These are phyloP conservation scores for Lepidothrix coronata DNA, from an alignment of 2,113 vertebrate genomes.

Conservation along the genomic window DNA sequence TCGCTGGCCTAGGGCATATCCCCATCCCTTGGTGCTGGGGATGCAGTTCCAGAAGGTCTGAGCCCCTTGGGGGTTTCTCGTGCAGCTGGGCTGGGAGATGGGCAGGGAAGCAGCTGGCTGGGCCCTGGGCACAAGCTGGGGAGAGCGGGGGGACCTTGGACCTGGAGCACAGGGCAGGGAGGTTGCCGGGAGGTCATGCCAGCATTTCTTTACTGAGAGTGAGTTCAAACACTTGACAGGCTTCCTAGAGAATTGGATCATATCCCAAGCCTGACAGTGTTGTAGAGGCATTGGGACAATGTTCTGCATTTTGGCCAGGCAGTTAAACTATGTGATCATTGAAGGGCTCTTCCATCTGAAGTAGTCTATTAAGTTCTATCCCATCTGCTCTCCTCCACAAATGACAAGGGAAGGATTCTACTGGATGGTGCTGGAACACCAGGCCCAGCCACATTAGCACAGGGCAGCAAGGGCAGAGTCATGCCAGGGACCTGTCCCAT, in stretches of 20 bases:
- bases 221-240: background rate
- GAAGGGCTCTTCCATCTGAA: background rate
- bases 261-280: background rate
- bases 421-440: background rate
- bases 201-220: background rate
- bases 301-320: background rate
- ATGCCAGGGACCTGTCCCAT: no score
- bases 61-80: background rate
- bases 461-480: background rate
- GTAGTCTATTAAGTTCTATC: background rate
- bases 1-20: background rate
- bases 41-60: background rate
- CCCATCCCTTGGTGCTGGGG: background rate
- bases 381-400: background rate
- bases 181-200: background rate
- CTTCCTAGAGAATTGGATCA: background rate
- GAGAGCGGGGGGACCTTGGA: accelerated
- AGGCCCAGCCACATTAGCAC: background rate
- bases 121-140: accelerated
- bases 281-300: background rate
- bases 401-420: background rate
- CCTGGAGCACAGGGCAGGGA: accelerated
- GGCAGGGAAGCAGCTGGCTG: accelerated
- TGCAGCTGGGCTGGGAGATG: accelerated
- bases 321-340: background rate